These are phyloP conservation scores for Coboldia fuscipes DNA, from an alignment of 1,140 invertebrate genomes.

Conservation along the genomic window DNA sequence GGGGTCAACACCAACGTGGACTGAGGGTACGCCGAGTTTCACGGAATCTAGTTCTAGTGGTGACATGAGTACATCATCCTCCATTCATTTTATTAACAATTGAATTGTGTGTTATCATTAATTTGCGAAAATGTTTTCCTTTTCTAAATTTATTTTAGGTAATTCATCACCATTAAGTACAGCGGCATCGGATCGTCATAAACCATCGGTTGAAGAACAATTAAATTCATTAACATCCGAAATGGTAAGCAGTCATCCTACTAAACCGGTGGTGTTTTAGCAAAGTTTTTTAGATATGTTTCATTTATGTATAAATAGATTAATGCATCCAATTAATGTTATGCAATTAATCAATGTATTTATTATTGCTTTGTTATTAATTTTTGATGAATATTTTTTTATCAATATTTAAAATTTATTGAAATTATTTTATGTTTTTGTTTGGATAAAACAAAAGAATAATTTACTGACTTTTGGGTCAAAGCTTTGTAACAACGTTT, in stretches of 20 bases:
- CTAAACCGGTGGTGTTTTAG: no score
- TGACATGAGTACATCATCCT: slow-evolving; percentile 25
- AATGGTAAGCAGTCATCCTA: slow-evolving; percentile 36
- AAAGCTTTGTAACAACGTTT: no score
- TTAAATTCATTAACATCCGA: slow-evolving; percentile 55
- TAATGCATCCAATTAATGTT: background rate
- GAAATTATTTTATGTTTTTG: background rate
- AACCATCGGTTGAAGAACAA: slow-evolving; percentile 39
- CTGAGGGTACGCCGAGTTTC: slow-evolving; percentile 91
- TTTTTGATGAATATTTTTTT: background rate
- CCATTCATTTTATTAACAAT: slow-evolving; percentile 3
- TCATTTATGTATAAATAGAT: background rate
- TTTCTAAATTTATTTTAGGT: slow-evolving; percentile 12
- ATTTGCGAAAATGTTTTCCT: slow-evolving; percentile 7
- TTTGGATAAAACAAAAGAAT: no score
- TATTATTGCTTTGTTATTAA: background rate
- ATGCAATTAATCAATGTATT: background rate
- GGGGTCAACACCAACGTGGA: slow-evolving; percentile 91
- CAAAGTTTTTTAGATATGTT: background rate
- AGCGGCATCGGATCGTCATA: slow-evolving; percentile 23
- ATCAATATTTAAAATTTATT: background rate
- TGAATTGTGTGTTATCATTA: slow-evolving; percentile 1
- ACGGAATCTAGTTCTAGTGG: slow-evolving; percentile 88
- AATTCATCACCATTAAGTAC: slow-evolving; percentile 20
- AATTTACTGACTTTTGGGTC: no score